Percentiles rank a stretch among this genome's conserved stretches.
Conservation (phyloP, 2,888 invertebrate species). For the Cantharis flavilabris region DNA sequence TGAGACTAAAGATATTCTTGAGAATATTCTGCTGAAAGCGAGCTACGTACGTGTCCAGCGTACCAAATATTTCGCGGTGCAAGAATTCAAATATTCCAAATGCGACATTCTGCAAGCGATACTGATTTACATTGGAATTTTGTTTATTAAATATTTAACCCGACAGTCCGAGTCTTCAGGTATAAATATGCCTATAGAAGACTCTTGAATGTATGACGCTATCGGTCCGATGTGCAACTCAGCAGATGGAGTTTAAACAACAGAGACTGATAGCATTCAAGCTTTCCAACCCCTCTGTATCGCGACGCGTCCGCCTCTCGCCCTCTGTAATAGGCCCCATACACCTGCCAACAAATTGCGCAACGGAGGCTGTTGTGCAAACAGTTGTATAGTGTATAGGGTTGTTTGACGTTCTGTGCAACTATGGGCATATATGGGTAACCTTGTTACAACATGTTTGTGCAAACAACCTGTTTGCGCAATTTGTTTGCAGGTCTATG, state of each 20-base stretch:
- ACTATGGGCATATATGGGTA: no score
- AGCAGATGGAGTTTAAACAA: slow-evolving; percentile 51
- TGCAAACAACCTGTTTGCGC: no score
- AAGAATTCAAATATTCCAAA: slow-evolving; percentile 54
- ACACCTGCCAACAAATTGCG: no score
- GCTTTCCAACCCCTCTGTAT: slow-evolving; percentile 39
- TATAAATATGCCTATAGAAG: slow-evolving; percentile 26
- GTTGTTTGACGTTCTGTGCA: no score
- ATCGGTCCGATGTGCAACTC: slow-evolving; percentile 46
- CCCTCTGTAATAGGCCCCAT: no score
- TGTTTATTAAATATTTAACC: slow-evolving; percentile 54
- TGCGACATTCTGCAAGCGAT: slow-evolving; percentile 51
- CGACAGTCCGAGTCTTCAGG: slow-evolving; percentile 34
- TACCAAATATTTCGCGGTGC: slow-evolving; percentile 44
- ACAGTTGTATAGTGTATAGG: no score
- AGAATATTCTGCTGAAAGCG: slow-evolving; percentile 53
- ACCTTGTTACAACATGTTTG: no score
- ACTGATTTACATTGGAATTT: slow-evolving; percentile 55
- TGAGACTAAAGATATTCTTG: slow-evolving; percentile 55
- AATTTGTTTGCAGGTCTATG: no score
- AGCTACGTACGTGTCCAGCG: slow-evolving; percentile 52
- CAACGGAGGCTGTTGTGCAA: no score
- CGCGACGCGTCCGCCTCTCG: slow-evolving; percentile 41
- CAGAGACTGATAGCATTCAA: slow-evolving; percentile 48
- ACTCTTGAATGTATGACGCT: slow-evolving; percentile 34